phyloP scores from a whole-genome alignment of 35 echinoderm and acorn worm species.

The Hemicentrotus pulcherrimus region DNA sequence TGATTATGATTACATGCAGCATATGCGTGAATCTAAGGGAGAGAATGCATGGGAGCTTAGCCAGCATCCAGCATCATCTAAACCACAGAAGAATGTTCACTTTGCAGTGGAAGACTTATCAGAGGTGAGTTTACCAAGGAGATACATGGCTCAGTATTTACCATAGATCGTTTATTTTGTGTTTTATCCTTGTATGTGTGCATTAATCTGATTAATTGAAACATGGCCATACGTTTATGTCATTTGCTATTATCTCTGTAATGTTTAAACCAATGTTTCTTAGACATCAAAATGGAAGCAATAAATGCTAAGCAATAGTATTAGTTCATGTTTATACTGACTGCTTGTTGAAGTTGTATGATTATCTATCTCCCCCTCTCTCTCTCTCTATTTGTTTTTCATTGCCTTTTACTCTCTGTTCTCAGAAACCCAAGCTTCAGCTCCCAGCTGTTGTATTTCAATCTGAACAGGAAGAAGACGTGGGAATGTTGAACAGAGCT shows the following conservation, averaged over 20 bases:
- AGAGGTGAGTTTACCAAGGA: not conserved
- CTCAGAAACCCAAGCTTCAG: slow-evolving; percentile 59
- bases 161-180: not conserved
- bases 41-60: slow-evolving; percentile 65
- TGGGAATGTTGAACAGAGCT: slow-evolving; percentile 90
- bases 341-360: too few relatives aligned
- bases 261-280: too few relatives aligned
- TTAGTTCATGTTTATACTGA: too few relatives aligned
- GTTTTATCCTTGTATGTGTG: too few relatives aligned
- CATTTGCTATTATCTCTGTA: too few relatives aligned
- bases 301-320: too few relatives aligned
- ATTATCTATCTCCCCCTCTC: too few relatives aligned
- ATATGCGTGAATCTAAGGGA: slow-evolving; percentile 71
- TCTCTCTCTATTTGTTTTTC: too few relatives aligned
- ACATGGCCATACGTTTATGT: too few relatives aligned
- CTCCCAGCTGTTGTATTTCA: slow-evolving; percentile 84
- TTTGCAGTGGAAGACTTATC: slow-evolving; percentile 33
- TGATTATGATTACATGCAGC: slow-evolving; percentile 95
- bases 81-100: slow-evolving; percentile 38
- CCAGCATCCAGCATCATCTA: not conserved
- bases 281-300: too few relatives aligned
- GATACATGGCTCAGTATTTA: not conserved
- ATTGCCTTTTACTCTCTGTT: not conserved
- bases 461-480: slow-evolving; percentile 80
- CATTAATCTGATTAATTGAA: too few relatives aligned